These are phyloP conservation scores for Drosophila parvula DNA, from an alignment of 1,140 invertebrate genomes.

Conservation along the genomic window DNA sequence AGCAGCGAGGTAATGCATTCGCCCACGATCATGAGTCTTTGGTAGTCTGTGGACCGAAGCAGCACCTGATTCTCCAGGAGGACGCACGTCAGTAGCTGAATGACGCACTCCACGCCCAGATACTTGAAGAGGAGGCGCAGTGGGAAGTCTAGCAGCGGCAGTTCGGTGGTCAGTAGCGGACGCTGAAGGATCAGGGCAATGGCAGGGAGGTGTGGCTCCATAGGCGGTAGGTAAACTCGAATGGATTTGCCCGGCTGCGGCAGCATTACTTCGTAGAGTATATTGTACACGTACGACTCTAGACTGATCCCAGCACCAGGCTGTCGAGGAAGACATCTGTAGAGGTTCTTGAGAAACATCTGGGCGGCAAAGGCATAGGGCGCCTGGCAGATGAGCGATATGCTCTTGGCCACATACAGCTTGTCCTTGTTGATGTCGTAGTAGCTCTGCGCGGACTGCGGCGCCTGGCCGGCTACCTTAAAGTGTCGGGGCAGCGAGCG, in stretches of 20 bases:
- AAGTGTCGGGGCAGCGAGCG: slow-evolving; percentile 94
- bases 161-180: slow-evolving; percentile 89
- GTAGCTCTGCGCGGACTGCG: slow-evolving; percentile 90
- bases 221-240: slow-evolving; percentile 91
- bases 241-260: slow-evolving; percentile 94
- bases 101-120: slow-evolving; percentile 94
- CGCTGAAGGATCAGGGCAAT: slow-evolving; percentile 88
- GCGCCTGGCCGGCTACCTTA: slow-evolving; percentile 91
- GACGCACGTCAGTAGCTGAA: slow-evolving; percentile 97
- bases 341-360: slow-evolving; percentile 93
- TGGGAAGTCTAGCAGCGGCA: slow-evolving; percentile 97
- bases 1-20: slow-evolving; percentile 96
- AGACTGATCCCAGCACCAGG: slow-evolving; percentile 90
- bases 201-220: slow-evolving; percentile 89
- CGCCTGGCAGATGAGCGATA: slow-evolving; percentile 95
- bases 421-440: slow-evolving; percentile 97
- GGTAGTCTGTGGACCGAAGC: slow-evolving; percentile 96
- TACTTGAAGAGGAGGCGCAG: slow-evolving; percentile 93
- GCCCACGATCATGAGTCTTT: slow-evolving; percentile 97
- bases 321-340: slow-evolving; percentile 91
- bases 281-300: slow-evolving; percentile 97
- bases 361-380: slow-evolving; percentile 94
- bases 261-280: slow-evolving; percentile 96
- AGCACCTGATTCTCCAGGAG: slow-evolving; percentile 98
- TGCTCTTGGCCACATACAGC: slow-evolving; percentile 97